Conservation (phyloP, 2,888 invertebrate species). For the Pristionchus entomophagus region DNA sequence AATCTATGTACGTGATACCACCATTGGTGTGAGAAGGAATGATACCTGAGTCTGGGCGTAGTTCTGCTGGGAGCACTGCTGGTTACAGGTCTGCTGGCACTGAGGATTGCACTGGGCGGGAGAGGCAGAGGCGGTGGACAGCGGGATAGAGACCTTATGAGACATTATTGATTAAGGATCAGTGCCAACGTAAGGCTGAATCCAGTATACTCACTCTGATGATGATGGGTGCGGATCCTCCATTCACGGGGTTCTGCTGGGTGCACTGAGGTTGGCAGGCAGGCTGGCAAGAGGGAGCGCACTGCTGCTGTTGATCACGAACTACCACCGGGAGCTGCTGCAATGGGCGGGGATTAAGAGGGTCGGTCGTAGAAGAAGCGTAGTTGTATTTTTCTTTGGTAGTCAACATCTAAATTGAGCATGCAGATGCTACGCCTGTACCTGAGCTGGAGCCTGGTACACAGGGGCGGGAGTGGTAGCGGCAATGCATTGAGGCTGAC, state of each 20-base stretch:
- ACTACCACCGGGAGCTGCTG: constrained; percentile 26
- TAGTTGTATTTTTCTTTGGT: not conserved
- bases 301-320: constrained; percentile 36
- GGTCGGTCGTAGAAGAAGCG: not conserved
- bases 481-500: constrained; percentile 33
- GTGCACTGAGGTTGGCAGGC: constrained; percentile 39
- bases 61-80: constrained; percentile 49
- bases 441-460: constrained; percentile 37
- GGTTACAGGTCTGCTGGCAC: constrained; percentile 55
- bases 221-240: constrained; percentile 27
- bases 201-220: constrained; percentile 4
- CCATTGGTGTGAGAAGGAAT: constrained; percentile 51
- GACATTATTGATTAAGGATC: not conserved
- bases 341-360: not conserved
- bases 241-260: constrained; percentile 35
- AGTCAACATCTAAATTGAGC: not conserved
- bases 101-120: constrained; percentile 53
- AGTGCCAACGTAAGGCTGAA: not conserved
- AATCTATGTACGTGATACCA: too few relatives aligned
- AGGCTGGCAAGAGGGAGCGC: constrained; percentile 41
- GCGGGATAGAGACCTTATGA: constrained; percentile 26
- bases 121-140: constrained; percentile 21
- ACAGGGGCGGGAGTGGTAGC: constrained; percentile 26
- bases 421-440: not conserved
- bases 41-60: constrained; percentile 27